phyloP scores from a whole-genome alignment of 2,888 invertebrate species.

The Ashinkailepas kermadecensis region DNA sequence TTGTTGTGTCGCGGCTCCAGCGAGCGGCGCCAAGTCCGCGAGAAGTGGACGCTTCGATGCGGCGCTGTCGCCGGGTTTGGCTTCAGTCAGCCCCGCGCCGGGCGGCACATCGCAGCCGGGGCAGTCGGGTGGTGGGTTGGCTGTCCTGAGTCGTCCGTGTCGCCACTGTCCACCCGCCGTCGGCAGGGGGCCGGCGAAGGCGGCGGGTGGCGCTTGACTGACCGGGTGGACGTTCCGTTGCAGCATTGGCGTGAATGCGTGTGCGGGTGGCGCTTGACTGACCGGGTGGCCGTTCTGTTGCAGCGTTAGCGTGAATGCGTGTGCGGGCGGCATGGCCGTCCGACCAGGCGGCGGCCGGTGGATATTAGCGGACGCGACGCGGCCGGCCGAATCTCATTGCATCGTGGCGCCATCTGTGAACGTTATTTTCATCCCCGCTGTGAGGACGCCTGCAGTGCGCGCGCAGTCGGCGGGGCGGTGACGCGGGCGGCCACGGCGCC shows the following conservation, averaged over 20 bases:
- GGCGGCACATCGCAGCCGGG: not conserved
- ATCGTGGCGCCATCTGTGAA: not conserved
- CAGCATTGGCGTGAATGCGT: not conserved
- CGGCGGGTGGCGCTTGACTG: no score
- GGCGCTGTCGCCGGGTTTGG: not conserved
- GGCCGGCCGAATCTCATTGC: slow-evolving; percentile 3
- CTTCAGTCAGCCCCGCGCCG: not conserved
- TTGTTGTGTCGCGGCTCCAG: not conserved
- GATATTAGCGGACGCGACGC: not conserved
- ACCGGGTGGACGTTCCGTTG: not conserved
- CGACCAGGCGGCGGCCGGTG: not conserved
- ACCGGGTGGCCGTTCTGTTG: not conserved
- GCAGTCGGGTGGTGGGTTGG: not conserved
- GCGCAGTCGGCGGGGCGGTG: not conserved
- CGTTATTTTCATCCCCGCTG: not conserved
- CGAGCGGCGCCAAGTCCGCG: not conserved
- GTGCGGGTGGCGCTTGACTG: not conserved
- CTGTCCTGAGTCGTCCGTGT: not conserved
- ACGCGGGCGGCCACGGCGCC: not conserved
- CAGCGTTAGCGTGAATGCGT: slow-evolving; percentile 7
- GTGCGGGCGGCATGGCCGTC: no score
- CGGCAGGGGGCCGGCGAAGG: no score
- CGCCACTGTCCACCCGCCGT: no score
- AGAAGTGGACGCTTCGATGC: not conserved
- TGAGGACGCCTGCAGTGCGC: not conserved